These are phyloP conservation scores for Charaxes varanes DNA, from an alignment of 1,140 invertebrate genomes.

Conservation along the genomic window DNA sequence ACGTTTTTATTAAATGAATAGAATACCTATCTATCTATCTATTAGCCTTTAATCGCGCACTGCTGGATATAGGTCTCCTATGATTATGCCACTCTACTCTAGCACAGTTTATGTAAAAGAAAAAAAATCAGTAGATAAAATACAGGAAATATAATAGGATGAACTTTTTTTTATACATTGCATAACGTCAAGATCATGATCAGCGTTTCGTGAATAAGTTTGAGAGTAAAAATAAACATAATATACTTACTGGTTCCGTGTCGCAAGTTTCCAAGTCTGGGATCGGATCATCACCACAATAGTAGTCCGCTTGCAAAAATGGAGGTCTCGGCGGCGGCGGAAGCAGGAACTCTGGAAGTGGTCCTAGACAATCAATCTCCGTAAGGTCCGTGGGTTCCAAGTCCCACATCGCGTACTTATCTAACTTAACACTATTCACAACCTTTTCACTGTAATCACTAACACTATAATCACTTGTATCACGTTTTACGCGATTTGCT, in stretches of 20 bases:
- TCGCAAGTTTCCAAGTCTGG: constrained; percentile 71
- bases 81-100: too few relatives aligned
- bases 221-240: too few relatives aligned
- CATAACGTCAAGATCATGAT: too few relatives aligned
- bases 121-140: too few relatives aligned
- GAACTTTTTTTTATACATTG: too few relatives aligned
- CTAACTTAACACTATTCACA: constrained; percentile 73
- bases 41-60: too few relatives aligned
- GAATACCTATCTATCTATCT: too few relatives aligned
- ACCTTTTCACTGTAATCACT: constrained; percentile 64
- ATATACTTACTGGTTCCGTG: constrained; percentile 76
- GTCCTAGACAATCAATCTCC: constrained; percentile 76
- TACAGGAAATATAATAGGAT: too few relatives aligned
- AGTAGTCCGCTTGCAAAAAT: constrained; percentile 70
- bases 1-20: too few relatives aligned
- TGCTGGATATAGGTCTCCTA: too few relatives aligned
- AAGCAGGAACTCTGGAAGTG: constrained; percentile 76
- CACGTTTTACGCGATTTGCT: constrained; percentile 60
- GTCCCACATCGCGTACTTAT: constrained; percentile 65
- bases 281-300: constrained; percentile 70
- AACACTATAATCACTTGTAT: constrained; percentile 60
- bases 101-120: too few relatives aligned
- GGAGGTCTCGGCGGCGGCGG: constrained; percentile 76
- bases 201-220: too few relatives aligned
- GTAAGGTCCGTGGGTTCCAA: constrained; percentile 63